Percentiles rank a stretch among this genome's conserved stretches.
Evolutionary conservation across 2,113 vertebrate genomes (phyloP).

Genomic region (Egretta garzetta): DNA sequence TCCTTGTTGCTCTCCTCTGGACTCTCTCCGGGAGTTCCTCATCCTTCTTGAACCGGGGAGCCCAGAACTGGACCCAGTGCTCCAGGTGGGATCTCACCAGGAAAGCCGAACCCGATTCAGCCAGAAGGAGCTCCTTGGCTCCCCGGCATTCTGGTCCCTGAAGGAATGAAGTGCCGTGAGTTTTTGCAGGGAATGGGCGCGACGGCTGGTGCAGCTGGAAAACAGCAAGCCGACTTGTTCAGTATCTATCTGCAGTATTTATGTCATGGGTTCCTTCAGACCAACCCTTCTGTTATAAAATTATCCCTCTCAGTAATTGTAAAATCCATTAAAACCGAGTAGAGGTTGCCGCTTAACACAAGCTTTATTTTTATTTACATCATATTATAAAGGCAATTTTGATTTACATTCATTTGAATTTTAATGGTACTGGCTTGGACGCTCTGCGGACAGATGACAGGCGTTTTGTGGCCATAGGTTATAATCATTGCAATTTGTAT

Average conservation of each 20-base stretch:
- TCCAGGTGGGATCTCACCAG: too few species aligned
- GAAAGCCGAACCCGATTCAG: rapidly evolving
- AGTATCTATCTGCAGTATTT: neutral
- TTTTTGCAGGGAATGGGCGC: neutral
- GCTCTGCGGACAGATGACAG: neutral
- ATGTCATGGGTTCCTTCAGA: too few species aligned
- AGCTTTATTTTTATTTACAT: neutral
- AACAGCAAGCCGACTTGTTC: neutral
- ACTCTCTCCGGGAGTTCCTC: too few species aligned
- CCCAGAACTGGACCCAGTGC: too few species aligned
- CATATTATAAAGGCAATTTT: neutral
- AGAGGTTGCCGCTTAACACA: neutral
- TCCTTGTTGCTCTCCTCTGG: too few species aligned
- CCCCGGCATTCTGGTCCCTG: rapidly evolving
- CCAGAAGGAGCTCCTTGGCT: too few species aligned
- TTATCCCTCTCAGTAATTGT: neutral
- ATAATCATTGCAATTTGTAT: neutral
- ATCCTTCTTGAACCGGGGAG: too few species aligned
- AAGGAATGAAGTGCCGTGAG: neutral
- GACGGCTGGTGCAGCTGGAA: neutral
- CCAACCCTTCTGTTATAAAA: neutral
- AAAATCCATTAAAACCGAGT: neutral
- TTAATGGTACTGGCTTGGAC: neutral
- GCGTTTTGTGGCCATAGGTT: neutral
- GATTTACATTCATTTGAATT: neutral